Evolutionary conservation across 1,140 invertebrate species (phyloP), one percentile per base, ranked within the genome.

Genomic region (Lordiphosa stackelbergi): DNA sequence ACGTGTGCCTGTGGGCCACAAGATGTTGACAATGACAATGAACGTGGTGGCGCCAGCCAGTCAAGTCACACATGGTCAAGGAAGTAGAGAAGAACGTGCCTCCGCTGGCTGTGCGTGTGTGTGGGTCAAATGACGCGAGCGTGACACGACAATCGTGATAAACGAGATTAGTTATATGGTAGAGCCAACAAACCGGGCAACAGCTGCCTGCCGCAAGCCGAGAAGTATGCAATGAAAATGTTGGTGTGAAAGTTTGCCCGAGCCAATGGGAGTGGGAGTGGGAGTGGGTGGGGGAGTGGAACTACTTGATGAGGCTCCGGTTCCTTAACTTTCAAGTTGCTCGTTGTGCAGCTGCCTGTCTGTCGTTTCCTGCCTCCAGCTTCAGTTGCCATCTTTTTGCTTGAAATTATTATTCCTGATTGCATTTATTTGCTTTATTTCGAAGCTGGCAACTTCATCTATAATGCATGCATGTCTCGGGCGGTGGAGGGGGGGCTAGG

Each of bases 1-100:
- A 77, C 73, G 61, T 79, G 75, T 63, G 52, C 24, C 69, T 65
- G 55, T 57, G 60, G 59, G 66, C 77, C 66, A 52, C 75, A 79
- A 81, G 75, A 81, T 79, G 75, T 79, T 79, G 77, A 81, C 66
- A 81, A 81, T 81, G 70, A 74, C 75, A 81, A 73, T 81, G 75
- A 79, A 71, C 75, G 75, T 81, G 75, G 70, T 53, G 55, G 41
- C 60, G 43, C 11, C 46, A 45, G 53, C 36, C 61, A 51, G 43
- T 31, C 28, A 55, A 70, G 36, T 55, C 48, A 52, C 61, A 66
- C 72, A 61, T 72, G 73, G 69, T 73, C 68, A 79, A 72, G 38
- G 9, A 37, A 37, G 13, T 35, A 28, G 37, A 57, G 54, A 53
- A 53, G 42, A 43, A 63, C 53, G 69, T 63, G 54, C 49, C 49